phyloP scores from a whole-genome alignment of 1,140 invertebrate species.

The Eupristina koningsbergeri region DNA sequence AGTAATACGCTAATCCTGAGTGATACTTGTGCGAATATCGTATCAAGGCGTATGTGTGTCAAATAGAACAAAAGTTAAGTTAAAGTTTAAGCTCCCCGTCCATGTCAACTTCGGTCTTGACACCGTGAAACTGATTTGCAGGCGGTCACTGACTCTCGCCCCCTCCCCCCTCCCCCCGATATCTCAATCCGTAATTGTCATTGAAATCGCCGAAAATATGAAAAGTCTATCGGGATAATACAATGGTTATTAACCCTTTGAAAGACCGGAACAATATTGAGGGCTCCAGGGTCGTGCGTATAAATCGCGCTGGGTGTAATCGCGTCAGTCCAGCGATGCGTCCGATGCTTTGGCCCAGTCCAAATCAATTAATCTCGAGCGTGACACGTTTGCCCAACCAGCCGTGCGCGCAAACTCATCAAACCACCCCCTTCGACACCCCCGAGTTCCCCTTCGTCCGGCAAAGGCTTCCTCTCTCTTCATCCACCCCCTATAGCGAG shows the following conservation, averaged over 20 bases:
- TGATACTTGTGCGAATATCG: no score
- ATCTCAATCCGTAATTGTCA: constrained; percentile 36
- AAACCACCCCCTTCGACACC: constrained; percentile 7
- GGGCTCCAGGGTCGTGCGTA: neutral
- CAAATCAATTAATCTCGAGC: constrained; percentile 53
- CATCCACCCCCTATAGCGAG: neutral
- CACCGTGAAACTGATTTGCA: neutral
- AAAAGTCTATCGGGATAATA: constrained; percentile 39
- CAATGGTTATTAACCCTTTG: constrained; percentile 48
- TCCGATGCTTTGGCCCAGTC: constrained; percentile 47
- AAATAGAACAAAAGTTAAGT: neutral
- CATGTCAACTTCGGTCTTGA: neutral
- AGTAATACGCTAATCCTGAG: neutral
- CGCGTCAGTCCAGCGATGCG: constrained; percentile 49
- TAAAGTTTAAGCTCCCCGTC: neutral
- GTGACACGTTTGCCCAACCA: constrained; percentile 51
- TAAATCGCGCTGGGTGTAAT: constrained; percentile 25
- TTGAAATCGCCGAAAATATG: constrained; percentile 36
- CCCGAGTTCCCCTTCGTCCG: neutral
- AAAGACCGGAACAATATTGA: constrained; percentile 24
- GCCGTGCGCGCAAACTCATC: constrained; percentile 47
- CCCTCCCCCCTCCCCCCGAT: no score
- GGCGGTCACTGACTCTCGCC: neutral
- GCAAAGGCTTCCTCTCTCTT: no score
- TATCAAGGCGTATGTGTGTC: neutral